Evolutionary conservation across 1,140 invertebrate genomes (phyloP).

Genomic region (Whitmania pigra): DNA sequence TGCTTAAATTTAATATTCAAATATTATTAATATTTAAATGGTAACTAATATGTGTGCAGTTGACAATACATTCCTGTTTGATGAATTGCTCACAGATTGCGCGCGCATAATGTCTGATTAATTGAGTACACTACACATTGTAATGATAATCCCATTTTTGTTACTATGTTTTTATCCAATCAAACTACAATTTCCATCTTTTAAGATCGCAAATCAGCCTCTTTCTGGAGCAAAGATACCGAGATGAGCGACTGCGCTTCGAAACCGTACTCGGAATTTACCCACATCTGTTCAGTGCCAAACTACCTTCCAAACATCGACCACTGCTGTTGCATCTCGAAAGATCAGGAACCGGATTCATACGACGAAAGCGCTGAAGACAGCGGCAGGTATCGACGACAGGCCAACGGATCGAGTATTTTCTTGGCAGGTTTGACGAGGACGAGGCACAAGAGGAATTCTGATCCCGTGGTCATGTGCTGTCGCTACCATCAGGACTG

Average conservation of each 20-base stretch:
- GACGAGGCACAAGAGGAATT: not conserved
- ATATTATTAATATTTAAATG: no score
- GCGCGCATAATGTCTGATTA: no score
- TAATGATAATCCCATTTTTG: no score
- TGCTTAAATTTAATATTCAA: no score
- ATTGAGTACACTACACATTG: no score
- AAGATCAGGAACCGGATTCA: not conserved
- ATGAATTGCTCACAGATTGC: no score
- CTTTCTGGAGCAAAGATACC: not conserved
- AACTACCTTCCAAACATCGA: slow-evolving; percentile 15
- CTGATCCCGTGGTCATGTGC: slow-evolving; percentile 8
- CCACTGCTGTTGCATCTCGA: slow-evolving; percentile 14
- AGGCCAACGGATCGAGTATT: not conserved
- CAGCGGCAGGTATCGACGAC: not conserved
- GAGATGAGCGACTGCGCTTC: not conserved
- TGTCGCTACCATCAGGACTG: slow-evolving; percentile 24
- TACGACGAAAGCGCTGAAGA: not conserved
- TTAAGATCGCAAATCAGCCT: slow-evolving; percentile 1
- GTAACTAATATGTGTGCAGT: no score
- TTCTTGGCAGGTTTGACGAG: not conserved
- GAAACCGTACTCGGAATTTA: not conserved
- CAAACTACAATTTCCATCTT: no score
- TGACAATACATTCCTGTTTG: no score
- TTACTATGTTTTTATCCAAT: no score
- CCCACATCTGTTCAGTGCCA: slow-evolving; percentile 10